A percentile compares a stretch with the other conserved stretches of the same genome.
Evolutionary conservation across 1,140 invertebrate species (phyloP).

Genomic region (Linepithema humile): DNA sequence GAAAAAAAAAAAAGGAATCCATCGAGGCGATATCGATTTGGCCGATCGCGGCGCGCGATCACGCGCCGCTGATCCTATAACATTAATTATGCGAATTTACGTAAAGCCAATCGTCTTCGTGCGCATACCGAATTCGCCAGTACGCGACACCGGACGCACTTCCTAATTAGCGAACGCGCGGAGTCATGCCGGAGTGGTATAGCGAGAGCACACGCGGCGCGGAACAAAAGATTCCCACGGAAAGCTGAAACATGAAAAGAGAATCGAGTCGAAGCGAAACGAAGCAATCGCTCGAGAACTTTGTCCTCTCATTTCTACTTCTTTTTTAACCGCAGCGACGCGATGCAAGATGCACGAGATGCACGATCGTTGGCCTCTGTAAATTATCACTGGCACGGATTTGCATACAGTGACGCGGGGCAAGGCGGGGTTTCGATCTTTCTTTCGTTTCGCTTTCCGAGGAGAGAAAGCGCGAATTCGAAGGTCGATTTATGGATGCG

Average conservation of each 20-base stretch:
- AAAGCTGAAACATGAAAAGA: constrained; percentile 37
- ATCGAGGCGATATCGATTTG: constrained; percentile 19
- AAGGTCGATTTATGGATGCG: constrained; percentile 4
- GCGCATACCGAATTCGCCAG: constrained; percentile 29
- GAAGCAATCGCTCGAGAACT: background rate
- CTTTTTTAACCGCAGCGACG: background rate
- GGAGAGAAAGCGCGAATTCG: constrained; percentile 29
- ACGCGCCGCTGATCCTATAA: background rate
- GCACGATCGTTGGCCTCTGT: constrained; percentile 58
- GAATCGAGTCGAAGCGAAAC: background rate
- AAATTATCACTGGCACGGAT: constrained; percentile 55
- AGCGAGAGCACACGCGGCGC: background rate
- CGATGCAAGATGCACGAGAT: constrained; percentile 49
- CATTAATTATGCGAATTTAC: constrained; percentile 49
- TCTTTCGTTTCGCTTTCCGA: background rate
- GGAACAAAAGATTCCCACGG: constrained; percentile 58
- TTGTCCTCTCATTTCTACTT: constrained; percentile 27
- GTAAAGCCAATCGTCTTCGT: constrained; percentile 4
- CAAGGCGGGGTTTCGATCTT: constrained; percentile 57
- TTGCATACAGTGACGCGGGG: constrained; percentile 52
- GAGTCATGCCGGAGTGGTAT: constrained; percentile 14
- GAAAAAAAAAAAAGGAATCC: background rate
- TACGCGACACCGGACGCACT: constrained; percentile 48
- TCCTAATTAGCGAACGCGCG: constrained; percentile 62
- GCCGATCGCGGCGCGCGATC: constrained; percentile 17